Evolutionary conservation across 2,888 invertebrate genomes (phyloP).

Genomic region (Ornithoptera alexandrae): DNA sequence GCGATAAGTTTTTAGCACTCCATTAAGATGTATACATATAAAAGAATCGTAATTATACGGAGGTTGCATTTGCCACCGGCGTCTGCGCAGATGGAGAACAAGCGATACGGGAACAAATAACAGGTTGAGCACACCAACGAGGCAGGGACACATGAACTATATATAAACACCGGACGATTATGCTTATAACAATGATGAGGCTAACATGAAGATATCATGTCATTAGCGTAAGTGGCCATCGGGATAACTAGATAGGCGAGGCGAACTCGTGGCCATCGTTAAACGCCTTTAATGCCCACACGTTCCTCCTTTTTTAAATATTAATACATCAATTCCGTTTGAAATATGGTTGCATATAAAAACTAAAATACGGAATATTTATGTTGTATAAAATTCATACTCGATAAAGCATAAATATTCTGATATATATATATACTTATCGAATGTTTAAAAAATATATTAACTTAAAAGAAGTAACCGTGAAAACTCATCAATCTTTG

Average conservation of each 20-base stretch:
- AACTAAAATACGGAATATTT: neutral
- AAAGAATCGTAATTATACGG: conserved; percentile 65
- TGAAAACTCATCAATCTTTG: too few relatives aligned
- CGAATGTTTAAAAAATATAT: too few relatives aligned
- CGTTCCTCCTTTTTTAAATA: neutral
- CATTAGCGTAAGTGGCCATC: conserved; percentile 27
- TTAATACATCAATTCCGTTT: neutral
- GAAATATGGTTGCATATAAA: neutral
- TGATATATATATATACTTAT: too few relatives aligned
- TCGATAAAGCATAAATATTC: too few relatives aligned
- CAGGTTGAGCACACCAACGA: conserved; percentile 47
- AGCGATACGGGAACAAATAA: conserved; percentile 58
- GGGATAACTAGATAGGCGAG: conserved; percentile 23
- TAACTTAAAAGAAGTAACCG: too few relatives aligned
- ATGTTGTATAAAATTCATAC: neutral
- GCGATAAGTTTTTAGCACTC: conserved; percentile 65
- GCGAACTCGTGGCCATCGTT: conserved; percentile 11
- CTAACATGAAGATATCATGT: conserved; percentile 28
- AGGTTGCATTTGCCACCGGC: conserved; percentile 59
- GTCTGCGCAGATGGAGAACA: conserved; percentile 50
- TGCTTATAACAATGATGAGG: conserved; percentile 26
- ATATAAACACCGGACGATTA: conserved; percentile 36
- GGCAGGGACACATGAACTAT: conserved; percentile 27
- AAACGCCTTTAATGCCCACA: conserved; percentile 21
- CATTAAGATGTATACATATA: conserved; percentile 56